Evolutionary conservation across 2,888 invertebrate species (phyloP), one percentile per base, ranked within the genome.

Genomic region (Hoplodrina blanda): DNA sequence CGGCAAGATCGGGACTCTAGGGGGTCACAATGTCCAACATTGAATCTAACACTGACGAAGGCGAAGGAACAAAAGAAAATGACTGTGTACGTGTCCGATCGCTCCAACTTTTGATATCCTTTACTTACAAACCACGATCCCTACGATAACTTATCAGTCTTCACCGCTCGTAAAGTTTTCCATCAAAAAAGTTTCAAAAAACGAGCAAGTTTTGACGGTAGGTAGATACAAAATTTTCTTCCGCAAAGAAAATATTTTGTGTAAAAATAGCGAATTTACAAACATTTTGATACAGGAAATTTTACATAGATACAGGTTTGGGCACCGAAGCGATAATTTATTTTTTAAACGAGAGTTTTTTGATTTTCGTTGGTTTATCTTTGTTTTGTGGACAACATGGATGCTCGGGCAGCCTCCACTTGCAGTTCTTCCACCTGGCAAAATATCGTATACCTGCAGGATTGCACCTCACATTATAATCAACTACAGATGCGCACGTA

Each of bases 341-440:
- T 89, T 95, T 95, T 93, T 94, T 95, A 91, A 95, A 95, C 87
- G 94, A 95, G 84, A 96, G 91, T 89, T 94, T 95, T 95, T 94
- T 95, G 83, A 90, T 84, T 94, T 95, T 95, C 90, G 91, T 89
- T 82, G 91, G 87, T 95, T 94, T 96, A 96, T 96, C 96, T 96
- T 95, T 96, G 96, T 93, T 96, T 96, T 94, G 96, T 96, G 94
- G 97, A 96, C 95, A 97, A 96, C 96, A 97, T 96, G 94, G 96
- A 96, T 93, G 97, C 96, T 96, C 97, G 96, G 94, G 97, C 97
- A 94, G 97, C 97, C 96, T 97, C 97, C 95, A 97, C 97, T 96
- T 97, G 97, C 96, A 97, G 97, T 96, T 97, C 97, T 96, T 97
- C 97, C 97, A 97, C 97, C 97, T 97, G 97, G 97, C 97, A 97